phyloP scores from a whole-genome alignment of 2,113 vertebrate genomes.

The Elanoides forficatus region DNA sequence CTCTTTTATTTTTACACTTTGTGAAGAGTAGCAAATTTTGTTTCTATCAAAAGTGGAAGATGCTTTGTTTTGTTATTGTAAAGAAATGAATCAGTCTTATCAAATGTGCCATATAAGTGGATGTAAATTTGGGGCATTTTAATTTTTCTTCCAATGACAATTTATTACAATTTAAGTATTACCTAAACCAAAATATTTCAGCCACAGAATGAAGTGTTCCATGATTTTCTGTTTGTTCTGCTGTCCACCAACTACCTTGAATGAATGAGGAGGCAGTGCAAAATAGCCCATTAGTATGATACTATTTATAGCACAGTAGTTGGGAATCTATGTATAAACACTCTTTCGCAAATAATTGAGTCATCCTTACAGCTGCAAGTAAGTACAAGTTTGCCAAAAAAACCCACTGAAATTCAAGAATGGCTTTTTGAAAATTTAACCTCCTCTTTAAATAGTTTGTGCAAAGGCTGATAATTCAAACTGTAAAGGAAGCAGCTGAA shows the following conservation, averaged over 20 bases:
- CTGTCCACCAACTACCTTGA: neutral
- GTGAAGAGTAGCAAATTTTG: neutral
- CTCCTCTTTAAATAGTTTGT: neutral
- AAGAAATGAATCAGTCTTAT: neutral
- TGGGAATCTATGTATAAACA: neutral
- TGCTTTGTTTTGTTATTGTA: neutral
- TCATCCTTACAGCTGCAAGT: slow-evolving; percentile 33
- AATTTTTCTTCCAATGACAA: neutral
- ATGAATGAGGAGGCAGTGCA: neutral
- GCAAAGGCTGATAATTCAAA: neutral
- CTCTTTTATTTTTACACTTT: neutral
- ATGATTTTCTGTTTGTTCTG: neutral
- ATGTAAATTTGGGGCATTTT: neutral
- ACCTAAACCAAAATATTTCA: neutral
- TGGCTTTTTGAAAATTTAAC: neutral
- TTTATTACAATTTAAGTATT: neutral
- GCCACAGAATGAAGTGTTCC: neutral
- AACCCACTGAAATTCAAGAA: neutral
- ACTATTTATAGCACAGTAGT: neutral
- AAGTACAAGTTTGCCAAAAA: neutral
- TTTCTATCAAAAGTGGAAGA: neutral
- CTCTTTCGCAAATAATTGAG: neutral
- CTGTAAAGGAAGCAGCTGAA: neutral
- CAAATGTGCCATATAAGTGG: neutral
- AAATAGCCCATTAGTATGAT: neutral